phyloP scores from a whole-genome alignment of 2,797 vertebrate genomes.

The Chaetophractus vellerosus region DNA sequence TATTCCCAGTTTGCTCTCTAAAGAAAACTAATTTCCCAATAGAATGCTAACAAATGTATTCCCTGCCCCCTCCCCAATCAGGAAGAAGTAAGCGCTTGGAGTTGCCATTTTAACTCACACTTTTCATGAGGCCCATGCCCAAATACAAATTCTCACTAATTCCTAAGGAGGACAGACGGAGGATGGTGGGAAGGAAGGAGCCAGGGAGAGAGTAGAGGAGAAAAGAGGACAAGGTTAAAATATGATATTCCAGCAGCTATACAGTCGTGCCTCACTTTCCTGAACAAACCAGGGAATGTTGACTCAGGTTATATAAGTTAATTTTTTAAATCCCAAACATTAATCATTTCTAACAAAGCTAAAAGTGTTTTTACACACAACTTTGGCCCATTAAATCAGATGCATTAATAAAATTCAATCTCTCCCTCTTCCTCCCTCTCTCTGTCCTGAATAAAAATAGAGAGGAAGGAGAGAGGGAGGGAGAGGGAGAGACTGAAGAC shows the following conservation, averaged over 20 bases:
- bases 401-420: no score
- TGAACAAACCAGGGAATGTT: neutral
- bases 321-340: neutral
- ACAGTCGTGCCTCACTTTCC: rapidly evolving
- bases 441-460: no score
- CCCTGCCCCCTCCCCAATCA: neutral
- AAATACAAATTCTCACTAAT: neutral
- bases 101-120: neutral
- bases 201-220: rapidly evolving
- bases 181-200: rapidly evolving
- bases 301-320: no score
- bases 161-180: neutral
- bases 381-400: neutral
- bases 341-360: neutral
- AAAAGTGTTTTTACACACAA: neutral
- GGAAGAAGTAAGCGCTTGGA: neutral
- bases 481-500: no score
- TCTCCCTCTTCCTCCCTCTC: neutral
- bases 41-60: constrained; percentile 49
- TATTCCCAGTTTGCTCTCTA: constrained; percentile 81
- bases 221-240: neutral
- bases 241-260: rapidly evolving
- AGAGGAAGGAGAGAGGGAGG: no score
- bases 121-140: neutral
- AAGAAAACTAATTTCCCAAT: constrained; percentile 70